Percentiles rank a stretch among this genome's conserved stretches.
Conservation (phyloP, 2,797 vertebrate species). For the Pteropus rufus region DNA sequence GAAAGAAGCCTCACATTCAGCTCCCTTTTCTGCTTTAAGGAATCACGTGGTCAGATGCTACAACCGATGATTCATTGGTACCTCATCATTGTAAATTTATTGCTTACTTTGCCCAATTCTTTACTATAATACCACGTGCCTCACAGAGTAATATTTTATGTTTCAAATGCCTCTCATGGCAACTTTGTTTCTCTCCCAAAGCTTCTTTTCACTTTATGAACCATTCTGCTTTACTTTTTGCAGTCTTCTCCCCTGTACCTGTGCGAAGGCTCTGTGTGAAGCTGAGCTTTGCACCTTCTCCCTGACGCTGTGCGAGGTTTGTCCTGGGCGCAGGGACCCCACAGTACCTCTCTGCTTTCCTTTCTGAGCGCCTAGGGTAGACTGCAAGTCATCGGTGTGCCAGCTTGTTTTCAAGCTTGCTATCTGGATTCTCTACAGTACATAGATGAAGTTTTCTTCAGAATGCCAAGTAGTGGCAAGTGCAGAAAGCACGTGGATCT, state of each 20-base stretch:
- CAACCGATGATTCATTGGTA: neutral
- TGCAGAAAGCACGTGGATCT: neutral
- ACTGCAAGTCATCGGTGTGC: neutral
- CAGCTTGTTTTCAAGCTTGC: neutral
- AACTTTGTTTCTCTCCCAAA: neutral
- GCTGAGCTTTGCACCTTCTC: neutral
- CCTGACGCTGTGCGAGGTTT: neutral
- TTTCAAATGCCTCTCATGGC: neutral
- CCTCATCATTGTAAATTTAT: neutral
- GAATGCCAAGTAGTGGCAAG: neutral
- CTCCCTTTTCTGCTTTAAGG: neutral
- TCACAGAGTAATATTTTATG: neutral
- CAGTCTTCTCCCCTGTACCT: neutral
- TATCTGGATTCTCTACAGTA: neutral
- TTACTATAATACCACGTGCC: neutral
- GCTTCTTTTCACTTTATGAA: neutral
- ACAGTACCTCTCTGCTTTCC: neutral
- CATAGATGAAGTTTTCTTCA: neutral
- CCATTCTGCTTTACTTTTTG: neutral
- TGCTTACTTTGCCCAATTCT: neutral
- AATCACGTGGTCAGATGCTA: neutral
- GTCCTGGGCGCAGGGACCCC: accelerated
- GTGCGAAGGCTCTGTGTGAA: neutral
- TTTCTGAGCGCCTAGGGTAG: neutral
- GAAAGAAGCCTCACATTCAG: neutral